Conservation (phyloP, 2,797 vertebrate species). For the Aulostomus chinensis region DNA sequence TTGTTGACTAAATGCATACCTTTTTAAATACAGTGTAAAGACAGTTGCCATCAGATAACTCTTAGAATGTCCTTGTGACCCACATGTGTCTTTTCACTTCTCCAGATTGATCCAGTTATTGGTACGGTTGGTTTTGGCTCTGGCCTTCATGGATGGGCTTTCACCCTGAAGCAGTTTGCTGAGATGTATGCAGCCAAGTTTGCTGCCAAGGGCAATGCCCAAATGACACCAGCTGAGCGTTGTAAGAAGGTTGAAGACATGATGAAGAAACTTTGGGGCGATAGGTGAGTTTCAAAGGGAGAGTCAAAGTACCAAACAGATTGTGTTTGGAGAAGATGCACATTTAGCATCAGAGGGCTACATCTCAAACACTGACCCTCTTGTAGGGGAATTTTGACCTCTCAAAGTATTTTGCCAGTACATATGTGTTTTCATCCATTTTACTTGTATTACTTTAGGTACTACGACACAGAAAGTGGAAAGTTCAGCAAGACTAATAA, state of each 20-base stretch:
- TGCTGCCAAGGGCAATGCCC: slow-evolving; percentile 88
- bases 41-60: neutral
- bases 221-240: slow-evolving; percentile 79
- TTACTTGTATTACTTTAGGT: slow-evolving; percentile 60
- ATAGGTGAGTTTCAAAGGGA: slow-evolving; percentile 77
- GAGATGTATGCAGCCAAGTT: slow-evolving; percentile 96
- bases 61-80: neutral
- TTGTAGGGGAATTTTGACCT: too few relatives aligned
- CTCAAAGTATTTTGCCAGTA: too few relatives aligned
- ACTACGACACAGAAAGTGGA: slow-evolving; percentile 82
- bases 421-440: neutral
- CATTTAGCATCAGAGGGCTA: too few relatives aligned
- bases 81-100: neutral
- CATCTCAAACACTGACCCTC: too few relatives aligned
- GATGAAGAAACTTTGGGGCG: slow-evolving; percentile 99
- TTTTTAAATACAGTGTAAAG: neutral
- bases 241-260: slow-evolving; percentile 97
- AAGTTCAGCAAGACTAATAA: slow-evolving; percentile 85
- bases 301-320: too few relatives aligned
- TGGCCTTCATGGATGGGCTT: slow-evolving; percentile 95
- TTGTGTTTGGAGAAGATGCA: too few relatives aligned
- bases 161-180: slow-evolving; percentile 98
- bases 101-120: slow-evolving; percentile 87
- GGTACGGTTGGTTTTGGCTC: slow-evolving; percentile 96
- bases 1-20: neutral